A percentile compares a stretch with the other conserved stretches of the same genome.
phyloP scores from a whole-genome alignment of 2,113 vertebrate genomes.

The Engystomops pustulosus region DNA sequence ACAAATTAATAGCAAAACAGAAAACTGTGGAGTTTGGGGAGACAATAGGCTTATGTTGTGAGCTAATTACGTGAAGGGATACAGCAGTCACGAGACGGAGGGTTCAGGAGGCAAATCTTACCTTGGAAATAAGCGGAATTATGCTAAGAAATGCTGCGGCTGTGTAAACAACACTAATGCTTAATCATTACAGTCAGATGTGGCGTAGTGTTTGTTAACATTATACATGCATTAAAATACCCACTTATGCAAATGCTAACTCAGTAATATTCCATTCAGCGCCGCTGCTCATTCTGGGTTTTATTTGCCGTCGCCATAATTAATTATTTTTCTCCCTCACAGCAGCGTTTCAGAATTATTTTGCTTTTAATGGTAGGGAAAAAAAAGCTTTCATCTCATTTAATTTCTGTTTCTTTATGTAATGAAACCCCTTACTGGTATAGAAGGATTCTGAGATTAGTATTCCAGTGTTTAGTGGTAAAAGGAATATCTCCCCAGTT shows the following conservation, averaged over 20 bases:
- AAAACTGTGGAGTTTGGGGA: slow-evolving; percentile 36
- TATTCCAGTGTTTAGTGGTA: neutral
- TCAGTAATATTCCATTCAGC: slow-evolving; percentile 60
- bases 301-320: slow-evolving; percentile 66
- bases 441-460: too few relatives aligned
- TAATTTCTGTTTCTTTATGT: slow-evolving; percentile 10
- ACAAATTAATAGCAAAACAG: slow-evolving; percentile 46
- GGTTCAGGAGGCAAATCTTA: slow-evolving; percentile 20
- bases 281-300: slow-evolving; percentile 64
- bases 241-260: slow-evolving; percentile 69
- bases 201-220: slow-evolving; percentile 61
- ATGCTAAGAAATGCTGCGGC: slow-evolving; percentile 38
- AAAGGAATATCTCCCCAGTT: too few relatives aligned
- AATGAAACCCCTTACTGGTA: neutral
- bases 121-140: slow-evolving; percentile 51
- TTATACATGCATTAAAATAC: slow-evolving; percentile 63
- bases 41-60: slow-evolving; percentile 48
- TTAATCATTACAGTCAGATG: slow-evolving; percentile 66
- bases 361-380: slow-evolving; percentile 58
- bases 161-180: slow-evolving; percentile 63
- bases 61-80: slow-evolving; percentile 49
- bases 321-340: slow-evolving; percentile 60
- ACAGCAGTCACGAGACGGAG: slow-evolving; percentile 23
- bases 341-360: slow-evolving; percentile 60
- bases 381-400: slow-evolving; percentile 22